Conservation (phyloP, 2,797 vertebrate genomes). For the Manis pentadactyla region DNA sequence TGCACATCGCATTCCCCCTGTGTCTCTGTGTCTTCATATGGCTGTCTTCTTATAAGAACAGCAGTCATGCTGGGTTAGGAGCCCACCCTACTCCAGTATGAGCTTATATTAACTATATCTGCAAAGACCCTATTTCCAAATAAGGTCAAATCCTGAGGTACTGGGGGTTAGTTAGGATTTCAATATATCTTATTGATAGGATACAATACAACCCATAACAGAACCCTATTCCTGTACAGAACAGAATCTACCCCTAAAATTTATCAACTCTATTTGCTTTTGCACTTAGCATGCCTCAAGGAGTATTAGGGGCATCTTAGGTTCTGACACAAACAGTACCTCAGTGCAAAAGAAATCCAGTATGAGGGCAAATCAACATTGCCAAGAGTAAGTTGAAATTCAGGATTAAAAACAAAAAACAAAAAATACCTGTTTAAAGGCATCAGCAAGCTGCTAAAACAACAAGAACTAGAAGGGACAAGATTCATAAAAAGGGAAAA, state of each 20-base stretch:
- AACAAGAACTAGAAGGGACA: neutral
- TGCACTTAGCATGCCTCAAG: neutral
- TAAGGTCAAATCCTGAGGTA: neutral
- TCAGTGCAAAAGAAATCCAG: neutral
- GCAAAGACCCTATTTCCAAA: neutral
- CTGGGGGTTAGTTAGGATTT: neutral
- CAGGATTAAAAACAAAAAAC: neutral
- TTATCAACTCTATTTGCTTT: neutral
- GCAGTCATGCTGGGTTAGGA: neutral
- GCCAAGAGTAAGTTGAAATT: neutral
- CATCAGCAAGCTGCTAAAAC: neutral
- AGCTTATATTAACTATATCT: neutral
- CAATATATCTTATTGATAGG: neutral
- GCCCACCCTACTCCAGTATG: neutral
- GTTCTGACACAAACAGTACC: neutral
- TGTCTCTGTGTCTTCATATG: neutral
- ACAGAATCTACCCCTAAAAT: conserved; percentile 8
- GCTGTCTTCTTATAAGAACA: neutral
- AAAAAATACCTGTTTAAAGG: neutral
- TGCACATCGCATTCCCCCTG: neutral
- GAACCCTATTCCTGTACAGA: neutral
- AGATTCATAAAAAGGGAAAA: neutral
- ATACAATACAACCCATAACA: neutral
- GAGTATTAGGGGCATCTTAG: neutral
- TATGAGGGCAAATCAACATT: neutral